Evolutionary conservation across 2,113 vertebrate species (phyloP), one percentile per base, ranked within the genome.

Genomic region (Xiphorhynchus elegans): DNA sequence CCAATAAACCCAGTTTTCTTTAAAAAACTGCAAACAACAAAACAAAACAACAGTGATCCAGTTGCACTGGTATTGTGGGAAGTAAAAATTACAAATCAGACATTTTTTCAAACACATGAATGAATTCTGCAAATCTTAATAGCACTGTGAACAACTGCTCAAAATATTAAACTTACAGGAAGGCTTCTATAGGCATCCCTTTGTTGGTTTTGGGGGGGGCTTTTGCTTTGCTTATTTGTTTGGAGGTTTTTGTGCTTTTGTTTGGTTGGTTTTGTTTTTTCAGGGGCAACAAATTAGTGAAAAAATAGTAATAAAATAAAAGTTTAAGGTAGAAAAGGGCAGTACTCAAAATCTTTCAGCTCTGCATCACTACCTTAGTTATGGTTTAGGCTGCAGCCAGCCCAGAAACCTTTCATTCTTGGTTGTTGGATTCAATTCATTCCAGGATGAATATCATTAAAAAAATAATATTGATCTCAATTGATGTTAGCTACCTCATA

Each of bases 41-140:
- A 35, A 17, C 5, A 7, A 47, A 64, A 9, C 12, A 63, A 7
- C 3, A 47, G 8, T n/a, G 3, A 2, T 31, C 17, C 42, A 16
- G 9, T 20, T 59, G 14, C 5, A 11, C 1, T 0, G 0, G 2
- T 49, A 50, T 16, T 13, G 17, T 37, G 21, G 12, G 24, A 77
- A 82, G 28, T 4, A 40, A 8, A 62, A 73, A 37, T 29, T 52
- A 11, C 7, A 86, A 60, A 9, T 52, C 58, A 53, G 46, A 50
- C 2, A 56, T 49, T 70, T 24, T 62, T 94, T 80, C 40, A 53
- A 13, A 64, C 10, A 31, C 2, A 2, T 23, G 19, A 91, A 72
- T 55, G 18, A 75, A 29, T 78, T 59, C 75, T 84, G 37, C 11
- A 84, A 67, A 63, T 17, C 11, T 10, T 58, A 70, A 23, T 16